A percentile compares a stretch with the other conserved stretches of the same genome.
Evolutionary conservation across 2,888 invertebrate genomes (phyloP).

Genomic region (Agonopterix subpropinquella): DNA sequence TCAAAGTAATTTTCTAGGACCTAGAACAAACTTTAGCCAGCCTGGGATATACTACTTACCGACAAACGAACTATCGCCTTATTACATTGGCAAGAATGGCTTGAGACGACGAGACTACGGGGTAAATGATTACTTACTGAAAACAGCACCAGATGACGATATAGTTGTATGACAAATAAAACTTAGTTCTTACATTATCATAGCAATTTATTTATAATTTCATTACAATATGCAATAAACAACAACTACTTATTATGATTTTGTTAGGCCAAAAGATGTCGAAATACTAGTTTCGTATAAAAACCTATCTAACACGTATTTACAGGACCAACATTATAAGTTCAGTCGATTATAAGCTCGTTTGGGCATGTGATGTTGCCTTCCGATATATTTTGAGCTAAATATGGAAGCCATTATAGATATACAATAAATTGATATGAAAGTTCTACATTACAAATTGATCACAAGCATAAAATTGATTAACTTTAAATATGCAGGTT

Average conservation of each 20-base stretch:
- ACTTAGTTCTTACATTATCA: constrained; percentile 19
- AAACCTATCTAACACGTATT: constrained; percentile 36
- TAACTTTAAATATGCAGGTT: no score
- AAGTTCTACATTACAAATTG: neutral
- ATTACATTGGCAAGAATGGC: constrained; percentile 42
- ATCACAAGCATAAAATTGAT: no score
- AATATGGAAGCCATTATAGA: constrained; percentile 44
- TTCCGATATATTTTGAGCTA: constrained; percentile 37
- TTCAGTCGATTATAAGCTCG: constrained; percentile 20
- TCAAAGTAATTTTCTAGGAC: constrained; percentile 43
- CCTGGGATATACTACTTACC: constrained; percentile 58
- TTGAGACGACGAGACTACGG: constrained; percentile 33
- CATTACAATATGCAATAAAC: constrained; percentile 43
- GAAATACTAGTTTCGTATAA: constrained; percentile 35
- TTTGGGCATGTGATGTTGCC: constrained; percentile 14
- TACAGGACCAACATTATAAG: constrained; percentile 3
- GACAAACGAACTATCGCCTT: constrained; percentile 39
- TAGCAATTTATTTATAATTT: constrained; percentile 44
- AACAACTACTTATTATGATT: constrained; percentile 48
- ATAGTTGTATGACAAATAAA: constrained; percentile 32
- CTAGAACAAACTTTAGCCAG: constrained; percentile 47
- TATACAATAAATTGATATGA: neutral
- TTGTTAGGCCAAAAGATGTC: constrained; percentile 28
- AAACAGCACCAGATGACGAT: constrained; percentile 44
- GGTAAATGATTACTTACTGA: constrained; percentile 40